Base-by-base conservation (phyloP, 2,888 invertebrate species). In the Pteria penguin region DNA sequence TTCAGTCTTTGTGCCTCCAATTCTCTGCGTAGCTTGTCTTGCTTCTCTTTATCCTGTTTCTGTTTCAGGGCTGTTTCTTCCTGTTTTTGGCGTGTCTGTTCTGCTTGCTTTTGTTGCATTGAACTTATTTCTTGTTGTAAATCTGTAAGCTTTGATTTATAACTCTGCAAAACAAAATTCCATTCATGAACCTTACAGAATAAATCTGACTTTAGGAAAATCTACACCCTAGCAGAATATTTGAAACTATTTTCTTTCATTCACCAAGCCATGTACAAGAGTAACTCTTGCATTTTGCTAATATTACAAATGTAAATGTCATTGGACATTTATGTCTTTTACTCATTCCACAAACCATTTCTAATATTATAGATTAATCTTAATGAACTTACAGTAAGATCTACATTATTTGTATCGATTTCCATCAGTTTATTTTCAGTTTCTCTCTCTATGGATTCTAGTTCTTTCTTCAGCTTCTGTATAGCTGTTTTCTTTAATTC, bases 361-460 rank as follows among this genome's bases (percentile, higher is more conserved):
- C n/a, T n/a, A n/a, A n/a, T n/a, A n/a, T n/a, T n/a, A n/a, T n/a
- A n/a, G n/a, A n/a, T n/a, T n/a, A n/a, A n/a, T n/a, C n/a, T n/a
- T n/a, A n/a, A n/a, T n/a, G n/a, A 1, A 82, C 85, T 76, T 90
- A 95, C 95, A 57, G 94, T 94, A 79, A 97, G 93, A 87, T 96
- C 95, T 2, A 94, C 92, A 89, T 96, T 96, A 91, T 96, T 96
- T 68, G 95, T 95, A 86, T 96, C 96, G 73, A 97, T 95, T 88
- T 97, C 97, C 2, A 94, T 92, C 88, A 95, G 94, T 93, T 96
- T 97, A 32, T 94, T 94, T 78, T 95, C 95, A 93, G 91, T 91
- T 32, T 93, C 92, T 75, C 87, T 88, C 78, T 92, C 92, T 61
- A 90, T 83, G 67, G 87, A 84, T 60, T 88, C 95, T 65, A 96